Percentiles rank a stretch among this genome's conserved stretches.
Conservation (phyloP, 2,797 vertebrate genomes). For the Zenarchopterus dispar region DNA sequence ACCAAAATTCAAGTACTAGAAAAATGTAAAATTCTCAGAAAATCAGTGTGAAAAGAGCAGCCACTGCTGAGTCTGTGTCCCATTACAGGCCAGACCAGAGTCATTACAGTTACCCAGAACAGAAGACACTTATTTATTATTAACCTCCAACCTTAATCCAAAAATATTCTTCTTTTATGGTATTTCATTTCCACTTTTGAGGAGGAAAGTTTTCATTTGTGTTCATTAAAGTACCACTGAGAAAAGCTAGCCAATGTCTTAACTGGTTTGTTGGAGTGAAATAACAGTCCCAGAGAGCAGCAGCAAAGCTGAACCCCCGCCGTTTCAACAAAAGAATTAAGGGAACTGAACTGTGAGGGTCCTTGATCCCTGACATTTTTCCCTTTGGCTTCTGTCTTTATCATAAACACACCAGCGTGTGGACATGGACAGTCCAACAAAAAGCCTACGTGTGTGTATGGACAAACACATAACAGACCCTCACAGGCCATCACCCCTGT, state of each 20-base stretch:
- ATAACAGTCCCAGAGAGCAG: conserved; percentile 29
- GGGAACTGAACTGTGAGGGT: conserved; percentile 55
- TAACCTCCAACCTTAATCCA: no score
- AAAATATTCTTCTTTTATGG: background rate
- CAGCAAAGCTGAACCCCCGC: conserved; percentile 31
- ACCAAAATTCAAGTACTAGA: no score
- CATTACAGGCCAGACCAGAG: conserved; percentile 34
- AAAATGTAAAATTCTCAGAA: no score
- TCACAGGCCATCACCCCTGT: conserved; percentile 40
- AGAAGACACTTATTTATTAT: background rate
- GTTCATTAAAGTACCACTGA: background rate
- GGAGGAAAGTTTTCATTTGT: no score
- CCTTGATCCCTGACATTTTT: conserved; percentile 29
- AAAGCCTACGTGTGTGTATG: conserved; percentile 14
- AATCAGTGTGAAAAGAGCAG: no score
- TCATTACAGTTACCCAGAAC: conserved; percentile 27
- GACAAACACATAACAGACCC: conserved; percentile 18
- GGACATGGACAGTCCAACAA: conserved; percentile 19
- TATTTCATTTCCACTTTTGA: background rate
- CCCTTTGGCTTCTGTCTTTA: conserved; percentile 16
- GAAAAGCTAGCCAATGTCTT: conserved; percentile 11
- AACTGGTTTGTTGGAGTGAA: conserved; percentile 9
- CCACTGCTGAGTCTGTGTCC: background rate
- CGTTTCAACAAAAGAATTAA: conserved; percentile 69
- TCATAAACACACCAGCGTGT: conserved; percentile 29